Evolutionary conservation across 2,888 invertebrate genomes (phyloP), one percentile per base, ranked within the genome.

Genomic region (Galeruca laticollis): DNA sequence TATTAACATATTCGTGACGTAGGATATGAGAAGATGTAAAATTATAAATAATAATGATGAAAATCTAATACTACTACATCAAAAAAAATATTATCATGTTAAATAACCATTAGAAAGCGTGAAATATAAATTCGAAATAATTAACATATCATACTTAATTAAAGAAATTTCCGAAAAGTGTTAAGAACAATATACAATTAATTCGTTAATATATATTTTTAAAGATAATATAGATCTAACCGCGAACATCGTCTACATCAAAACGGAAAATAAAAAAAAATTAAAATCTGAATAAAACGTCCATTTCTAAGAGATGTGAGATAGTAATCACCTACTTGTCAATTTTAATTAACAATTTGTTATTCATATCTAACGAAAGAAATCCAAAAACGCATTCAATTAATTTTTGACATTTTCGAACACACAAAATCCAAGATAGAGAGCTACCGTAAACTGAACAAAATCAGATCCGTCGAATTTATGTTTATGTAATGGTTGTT

Each of bases 341-440:
- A 54, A 54, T n/a, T 21, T 54, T 54, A 54, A 54, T 54, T 54
- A 54, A 26, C 31, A 54, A 54, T 54, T 54, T 54, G 54, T 54
- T 15, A 54, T 54, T 33, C 31, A 26, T 31, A 31, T n/a, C n/a
- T 11, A 1, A 11, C 13, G 13, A 26, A 54, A 51, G 21, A 51
- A 21, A 20, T 51, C 21, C 20, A 51, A 51, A 51, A 9, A 51
- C 6, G 26, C 9, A n/a, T 54, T 31, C 26, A 54, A 54, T 54
- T 31, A n/a, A 54, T 54, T 54, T 54, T 54, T 54, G n/a, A 54
- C 0, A 54, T 54, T 54, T 54, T 54, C 13, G 15, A 54, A 54
- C 33, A 54, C 54, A 54, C 26, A n/a, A 31, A 54, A 11, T n/a
- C 54, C 8, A 4, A 20, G 20, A 26, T 26, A n/a, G n/a, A n/a